A percentile compares a stretch with the other conserved stretches of the same genome.
Conservation (phyloP, 1,140 invertebrate genomes). For the Drosophila ohnishii region DNA sequence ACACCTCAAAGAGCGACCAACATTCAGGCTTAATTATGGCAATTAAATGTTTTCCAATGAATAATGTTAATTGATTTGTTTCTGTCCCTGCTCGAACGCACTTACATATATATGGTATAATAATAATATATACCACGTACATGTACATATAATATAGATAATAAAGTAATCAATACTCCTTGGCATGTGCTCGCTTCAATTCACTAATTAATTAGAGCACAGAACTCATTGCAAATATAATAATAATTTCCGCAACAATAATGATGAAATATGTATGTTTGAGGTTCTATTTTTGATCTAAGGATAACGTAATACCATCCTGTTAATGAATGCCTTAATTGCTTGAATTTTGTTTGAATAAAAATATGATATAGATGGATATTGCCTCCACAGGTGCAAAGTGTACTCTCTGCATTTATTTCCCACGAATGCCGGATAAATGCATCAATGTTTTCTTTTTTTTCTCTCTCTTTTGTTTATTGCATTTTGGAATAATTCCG, state of each 20-base stretch:
- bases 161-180: constrained; percentile 24
- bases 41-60: constrained; percentile 71
- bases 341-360: background rate
- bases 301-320: background rate
- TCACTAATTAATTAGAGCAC: constrained; percentile 51
- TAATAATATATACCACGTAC: background rate
- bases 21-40: constrained; percentile 62
- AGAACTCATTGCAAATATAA: constrained; percentile 34
- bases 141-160: constrained; percentile 3
- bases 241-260: constrained; percentile 7
- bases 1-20: constrained; percentile 43
- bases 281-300: background rate
- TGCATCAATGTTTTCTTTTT: background rate
- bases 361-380: background rate
- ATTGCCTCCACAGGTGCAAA: background rate
- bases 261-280: constrained; percentile 12
- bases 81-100: background rate
- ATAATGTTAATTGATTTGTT: constrained; percentile 72
- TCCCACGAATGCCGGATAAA: background rate
- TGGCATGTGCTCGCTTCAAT: constrained; percentile 18
- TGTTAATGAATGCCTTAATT: constrained; percentile 3
- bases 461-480: background rate
- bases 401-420: background rate
- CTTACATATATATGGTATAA: background rate
- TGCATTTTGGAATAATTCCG: constrained; percentile 10